phyloP scores from a whole-genome alignment of 2,888 invertebrate species.

The Diarsia mendica region DNA sequence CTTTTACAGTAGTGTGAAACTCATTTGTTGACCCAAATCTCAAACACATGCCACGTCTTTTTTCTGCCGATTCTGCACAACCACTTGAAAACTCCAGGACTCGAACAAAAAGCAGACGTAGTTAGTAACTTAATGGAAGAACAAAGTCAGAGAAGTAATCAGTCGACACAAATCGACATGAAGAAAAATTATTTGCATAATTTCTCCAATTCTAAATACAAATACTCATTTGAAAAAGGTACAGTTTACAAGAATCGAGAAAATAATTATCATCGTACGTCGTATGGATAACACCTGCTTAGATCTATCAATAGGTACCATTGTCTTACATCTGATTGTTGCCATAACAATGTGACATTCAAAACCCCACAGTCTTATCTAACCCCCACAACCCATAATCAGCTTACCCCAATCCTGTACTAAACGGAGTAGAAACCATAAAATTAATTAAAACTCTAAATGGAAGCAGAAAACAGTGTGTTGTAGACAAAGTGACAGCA shows the following conservation, averaged over 20 bases:
- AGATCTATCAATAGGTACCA: too few species aligned
- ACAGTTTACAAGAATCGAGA: not conserved
- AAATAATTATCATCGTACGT: not conserved
- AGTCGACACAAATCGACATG: not conserved
- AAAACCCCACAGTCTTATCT: constrained; percentile 8
- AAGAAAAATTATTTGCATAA: not conserved
- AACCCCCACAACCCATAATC: constrained; percentile 32
- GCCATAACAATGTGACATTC: constrained; percentile 5
- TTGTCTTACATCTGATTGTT: not conserved
- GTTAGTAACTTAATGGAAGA: not conserved
- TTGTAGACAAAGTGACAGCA: constrained; percentile 44
- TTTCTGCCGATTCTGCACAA: not conserved
- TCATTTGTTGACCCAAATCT: not conserved
- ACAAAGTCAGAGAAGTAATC: not conserved
- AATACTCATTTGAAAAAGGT: not conserved
- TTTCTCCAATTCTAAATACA: not conserved
- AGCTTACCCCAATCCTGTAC: constrained; percentile 29
- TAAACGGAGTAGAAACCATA: constrained; percentile 40
- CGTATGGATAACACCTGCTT: not conserved
- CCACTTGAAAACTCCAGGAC: not conserved
- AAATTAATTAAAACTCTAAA: constrained; percentile 58
- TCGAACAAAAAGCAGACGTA: not conserved
- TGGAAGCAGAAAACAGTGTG: constrained; percentile 39
- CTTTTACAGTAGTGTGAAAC: too few species aligned
- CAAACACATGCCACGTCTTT: not conserved